Base-by-base conservation (phyloP, 2,888 invertebrate genomes). In the Nasonovia ribisnigri region DNA sequence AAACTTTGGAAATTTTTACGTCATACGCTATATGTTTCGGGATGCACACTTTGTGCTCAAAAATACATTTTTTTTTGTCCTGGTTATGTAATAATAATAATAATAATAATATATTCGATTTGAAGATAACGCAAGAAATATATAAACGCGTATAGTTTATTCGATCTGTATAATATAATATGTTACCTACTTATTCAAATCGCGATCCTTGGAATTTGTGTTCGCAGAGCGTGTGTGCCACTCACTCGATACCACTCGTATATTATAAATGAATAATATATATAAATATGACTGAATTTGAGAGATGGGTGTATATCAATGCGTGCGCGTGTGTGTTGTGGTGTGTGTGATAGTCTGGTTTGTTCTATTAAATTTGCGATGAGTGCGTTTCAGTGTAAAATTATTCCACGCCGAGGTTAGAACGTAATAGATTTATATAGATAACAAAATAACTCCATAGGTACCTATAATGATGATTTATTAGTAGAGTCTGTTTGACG, bases 311-410 rank as follows among this genome's bases (percentile, higher is more conserved):
- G n/a, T 48, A n/a, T n/a, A n/a, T n/a, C n/a, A n/a, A n/a, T n/a
- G n/a, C 24, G 3, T 43, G 91, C 20, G 29, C 51, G n/a, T 48
- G 16, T 26, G 10, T 57, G n/a, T 46, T 10, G n/a, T n/a, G n/a
- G n/a, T 36, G 8, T 43, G 67, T 67, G 36, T 36, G 67, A 46
- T n/a, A 86, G 54, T 5, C 42, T 54, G 43, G n/a, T 57, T n/a
- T 43, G 36, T 42, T 42, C n/a, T 26, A 36, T 77, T 48, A 60
- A 42, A 48, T 43, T 54, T 46, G n/a, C 43, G 84, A 91, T 42
- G 54, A 86, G n/a, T 60, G 57, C 86, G 29, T 88, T 88, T 92
- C 92, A 67, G 42, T 87, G 92, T 60, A 87, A 92, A 48, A 92
- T 87, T 48, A 60, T 60, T 92, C 48, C 24, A 36, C 10, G 1